Evolutionary conservation across 2,888 invertebrate genomes (phyloP).

Genomic region (Tromatobia lineatoria): DNA sequence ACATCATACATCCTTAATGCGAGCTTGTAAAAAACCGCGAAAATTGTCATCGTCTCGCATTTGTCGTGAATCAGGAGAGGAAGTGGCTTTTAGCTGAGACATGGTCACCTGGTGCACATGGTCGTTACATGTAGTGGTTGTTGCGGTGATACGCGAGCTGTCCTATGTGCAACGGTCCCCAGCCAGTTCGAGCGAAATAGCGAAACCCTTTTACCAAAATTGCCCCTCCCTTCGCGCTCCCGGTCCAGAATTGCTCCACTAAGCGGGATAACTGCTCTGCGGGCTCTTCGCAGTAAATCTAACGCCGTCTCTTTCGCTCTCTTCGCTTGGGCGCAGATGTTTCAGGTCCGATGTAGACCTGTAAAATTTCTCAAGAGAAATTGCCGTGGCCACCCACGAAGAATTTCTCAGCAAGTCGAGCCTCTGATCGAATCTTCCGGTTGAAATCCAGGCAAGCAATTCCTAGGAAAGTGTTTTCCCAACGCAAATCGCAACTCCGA

Average conservation of each 20-base stretch:
- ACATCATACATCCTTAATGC: no score
- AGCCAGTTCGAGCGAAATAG: slow-evolving; percentile 74
- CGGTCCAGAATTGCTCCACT: slow-evolving; percentile 72
- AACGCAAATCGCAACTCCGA: slow-evolving; percentile 29
- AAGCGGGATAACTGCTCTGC: slow-evolving; percentile 74
- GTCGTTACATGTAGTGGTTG: neutral
- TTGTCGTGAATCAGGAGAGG: slow-evolving; percentile 78
- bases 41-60: slow-evolving; percentile 32
- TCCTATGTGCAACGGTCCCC: slow-evolving; percentile 43
- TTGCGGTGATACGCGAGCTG: neutral
- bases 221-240: slow-evolving; percentile 69
- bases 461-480: slow-evolving; percentile 23
- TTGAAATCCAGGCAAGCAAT: slow-evolving; percentile 40
- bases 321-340: neutral
- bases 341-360: slow-evolving; percentile 4
- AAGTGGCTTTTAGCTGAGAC: slow-evolving; percentile 81
- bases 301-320: slow-evolving; percentile 9
- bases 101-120: slow-evolving; percentile 81
- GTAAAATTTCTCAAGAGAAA: slow-evolving; percentile 51
- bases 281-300: slow-evolving; percentile 39
- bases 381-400: slow-evolving; percentile 35
- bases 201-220: slow-evolving; percentile 84
- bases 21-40: neutral
- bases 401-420: slow-evolving; percentile 13
- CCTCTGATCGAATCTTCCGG: slow-evolving; percentile 48